Evolutionary conservation across 2,888 invertebrate species (phyloP).

Genomic region (Agonopterix alstromeriana): DNA sequence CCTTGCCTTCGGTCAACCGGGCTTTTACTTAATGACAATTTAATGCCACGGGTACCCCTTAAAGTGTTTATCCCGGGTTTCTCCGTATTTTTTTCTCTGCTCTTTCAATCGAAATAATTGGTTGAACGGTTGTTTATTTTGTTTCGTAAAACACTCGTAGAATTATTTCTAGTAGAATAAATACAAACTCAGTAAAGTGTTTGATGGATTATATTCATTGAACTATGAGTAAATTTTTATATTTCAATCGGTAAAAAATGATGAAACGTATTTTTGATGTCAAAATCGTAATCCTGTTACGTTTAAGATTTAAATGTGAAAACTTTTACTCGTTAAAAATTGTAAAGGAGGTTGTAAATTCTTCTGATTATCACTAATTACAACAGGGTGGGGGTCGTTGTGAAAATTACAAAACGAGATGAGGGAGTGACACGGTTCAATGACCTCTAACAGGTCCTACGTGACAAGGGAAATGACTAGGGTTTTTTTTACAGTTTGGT

Average conservation of each 20-base stretch:
- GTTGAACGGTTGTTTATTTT: too few species aligned
- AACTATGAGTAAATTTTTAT: not conserved
- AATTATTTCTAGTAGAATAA: too few species aligned
- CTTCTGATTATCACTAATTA: conserved; percentile 67
- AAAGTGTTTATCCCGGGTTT: conserved; percentile 30
- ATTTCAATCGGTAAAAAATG: too few species aligned
- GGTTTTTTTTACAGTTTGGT: conserved; percentile 2
- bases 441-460: conserved; percentile 43
- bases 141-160: too few species aligned
- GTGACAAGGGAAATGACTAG: conserved; percentile 28
- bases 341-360: conserved; percentile 34
- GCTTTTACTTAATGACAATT: conserved; percentile 70
- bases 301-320: conserved; percentile 7
- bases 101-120: conserved; percentile 15
- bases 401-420: conserved; percentile 34
- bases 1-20: conserved; percentile 37
- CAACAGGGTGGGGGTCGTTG: conserved; percentile 36
- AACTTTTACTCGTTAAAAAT: conserved; percentile 42
- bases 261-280: too few species aligned
- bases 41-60: conserved; percentile 44
- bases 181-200: too few species aligned
- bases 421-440: conserved; percentile 47
- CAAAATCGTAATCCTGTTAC: not conserved
- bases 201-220: too few species aligned
- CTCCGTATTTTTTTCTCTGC: conserved; percentile 12